Percentiles rank a stretch among this genome's conserved stretches.
Conservation (phyloP, 64 coral and sea anemone species). For the Stichodactyla mertensii region DNA sequence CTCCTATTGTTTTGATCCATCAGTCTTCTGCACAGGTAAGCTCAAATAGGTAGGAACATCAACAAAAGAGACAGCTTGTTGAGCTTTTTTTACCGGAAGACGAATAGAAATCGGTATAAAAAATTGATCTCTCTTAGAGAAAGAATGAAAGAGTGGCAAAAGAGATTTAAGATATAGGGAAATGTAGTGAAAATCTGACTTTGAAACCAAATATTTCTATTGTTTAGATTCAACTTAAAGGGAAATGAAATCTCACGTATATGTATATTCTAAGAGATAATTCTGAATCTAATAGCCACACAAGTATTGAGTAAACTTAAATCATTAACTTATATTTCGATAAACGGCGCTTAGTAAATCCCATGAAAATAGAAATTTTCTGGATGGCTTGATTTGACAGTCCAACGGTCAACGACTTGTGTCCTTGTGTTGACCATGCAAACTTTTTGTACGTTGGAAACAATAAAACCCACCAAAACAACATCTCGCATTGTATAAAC, state of each 20-base stretch:
- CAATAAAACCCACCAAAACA: slow-evolving; percentile 19
- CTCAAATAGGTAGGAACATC: too few species aligned
- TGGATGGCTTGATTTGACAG: neutral
- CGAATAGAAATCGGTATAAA: too few species aligned
- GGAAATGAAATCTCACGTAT: neutral
- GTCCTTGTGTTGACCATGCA: neutral
- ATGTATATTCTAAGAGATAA: neutral
- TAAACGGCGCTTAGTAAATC: neutral
- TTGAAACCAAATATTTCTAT: neutral
- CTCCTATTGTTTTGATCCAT: too few species aligned
- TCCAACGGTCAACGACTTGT: neutral
- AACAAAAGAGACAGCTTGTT: too few species aligned
- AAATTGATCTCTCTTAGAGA: too few species aligned
- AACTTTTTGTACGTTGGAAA: slow-evolving; percentile 11
- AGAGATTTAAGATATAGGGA: neutral
- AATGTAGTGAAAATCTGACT: neutral
- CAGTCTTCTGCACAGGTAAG: too few species aligned
- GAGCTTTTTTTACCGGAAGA: too few species aligned
- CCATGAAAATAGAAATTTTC: neutral
- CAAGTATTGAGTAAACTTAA: neutral
- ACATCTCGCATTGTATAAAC: neutral
- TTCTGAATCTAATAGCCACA: neutral
- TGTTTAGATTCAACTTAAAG: neutral
- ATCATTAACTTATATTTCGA: neutral
- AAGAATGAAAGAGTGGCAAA: neutral